Evolutionary conservation across 2,888 invertebrate species (phyloP), one percentile per base, ranked within the genome.

Genomic region (Parnassius glacialis): DNA sequence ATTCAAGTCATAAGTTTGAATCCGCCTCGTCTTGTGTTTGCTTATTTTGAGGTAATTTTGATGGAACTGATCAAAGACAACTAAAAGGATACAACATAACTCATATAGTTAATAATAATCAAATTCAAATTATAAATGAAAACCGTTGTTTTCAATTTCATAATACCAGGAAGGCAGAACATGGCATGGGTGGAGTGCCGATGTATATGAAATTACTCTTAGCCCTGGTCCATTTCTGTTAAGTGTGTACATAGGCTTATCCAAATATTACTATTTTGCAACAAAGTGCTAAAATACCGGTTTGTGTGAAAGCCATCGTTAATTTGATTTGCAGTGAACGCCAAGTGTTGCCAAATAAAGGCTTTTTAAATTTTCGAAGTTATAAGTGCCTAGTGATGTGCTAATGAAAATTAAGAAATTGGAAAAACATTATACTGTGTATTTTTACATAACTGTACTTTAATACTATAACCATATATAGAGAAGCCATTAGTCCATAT

Each of bases 321-420:
- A 45, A 45, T 47, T 12, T 10, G 41, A 25, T 47, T 55, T 55
- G 44, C 55, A 25, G 3, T 11, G 51, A 7, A 12, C 20, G 5
- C 12, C 12, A 13, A 48, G 13, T 51, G 51, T 51, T 51, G 25
- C 11, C 51, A 20, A 51, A 25, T 11, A 5, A 3, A 51, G 20
- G 51, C 20, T 10, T 42, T 53, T 34, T 3, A n/a, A 34, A 11
- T 52, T 52, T 42, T 53, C 10, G 12, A 42, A n/a, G 53, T 52
- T 52, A 12, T 52, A 9, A 52, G 10, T 13, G 10, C 20, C 5
- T 10, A n/a, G n/a, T 0, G 53, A 42, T 13, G 53, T 53, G 42
- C 53, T 53, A 53, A 53, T 41, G 0, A 42, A 9, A 42, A 42
- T 10, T 53, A 53, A 42, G 34, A 53, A 12, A 41, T 53, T 53